A percentile compares a stretch with the other conserved stretches of the same genome.
Conservation (phyloP, 2,113 vertebrate genomes). For the Chlamydotis undulata region DNA sequence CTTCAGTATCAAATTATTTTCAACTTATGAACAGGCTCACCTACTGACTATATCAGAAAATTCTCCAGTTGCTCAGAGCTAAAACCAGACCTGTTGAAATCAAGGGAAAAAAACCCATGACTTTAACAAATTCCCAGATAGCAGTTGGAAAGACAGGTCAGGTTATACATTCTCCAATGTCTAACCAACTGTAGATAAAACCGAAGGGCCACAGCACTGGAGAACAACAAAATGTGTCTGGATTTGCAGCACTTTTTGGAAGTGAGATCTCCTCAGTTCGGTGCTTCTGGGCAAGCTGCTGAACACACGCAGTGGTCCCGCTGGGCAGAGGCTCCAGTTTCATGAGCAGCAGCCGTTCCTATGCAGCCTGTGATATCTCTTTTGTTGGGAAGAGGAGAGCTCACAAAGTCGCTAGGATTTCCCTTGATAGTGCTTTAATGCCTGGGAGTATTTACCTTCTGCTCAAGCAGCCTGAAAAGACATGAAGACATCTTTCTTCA, state of each 20-base stretch:
- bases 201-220: neutral
- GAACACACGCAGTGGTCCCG: neutral
- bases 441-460: neutral
- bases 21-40: neutral
- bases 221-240: neutral
- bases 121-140: neutral
- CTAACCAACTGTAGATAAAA: neutral
- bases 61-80: neutral
- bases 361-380: neutral
- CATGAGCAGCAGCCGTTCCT: neutral
- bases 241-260: neutral
- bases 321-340: neutral
- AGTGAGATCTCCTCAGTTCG: neutral
- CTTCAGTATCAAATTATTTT: neutral
- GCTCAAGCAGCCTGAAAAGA: neutral
- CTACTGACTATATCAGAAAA: neutral
- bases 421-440: rapidly evolving
- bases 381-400: neutral
- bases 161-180: neutral
- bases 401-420: neutral
- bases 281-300: neutral
- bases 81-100: neutral
- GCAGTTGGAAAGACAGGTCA: neutral
- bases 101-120: rapidly evolving
- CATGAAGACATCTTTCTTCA: neutral